A percentile compares a stretch with the other conserved stretches of the same genome.
These are phyloP conservation scores for Pituophis catenifer DNA, from an alignment of 2,113 vertebrate genomes.

Conservation along the genomic window DNA sequence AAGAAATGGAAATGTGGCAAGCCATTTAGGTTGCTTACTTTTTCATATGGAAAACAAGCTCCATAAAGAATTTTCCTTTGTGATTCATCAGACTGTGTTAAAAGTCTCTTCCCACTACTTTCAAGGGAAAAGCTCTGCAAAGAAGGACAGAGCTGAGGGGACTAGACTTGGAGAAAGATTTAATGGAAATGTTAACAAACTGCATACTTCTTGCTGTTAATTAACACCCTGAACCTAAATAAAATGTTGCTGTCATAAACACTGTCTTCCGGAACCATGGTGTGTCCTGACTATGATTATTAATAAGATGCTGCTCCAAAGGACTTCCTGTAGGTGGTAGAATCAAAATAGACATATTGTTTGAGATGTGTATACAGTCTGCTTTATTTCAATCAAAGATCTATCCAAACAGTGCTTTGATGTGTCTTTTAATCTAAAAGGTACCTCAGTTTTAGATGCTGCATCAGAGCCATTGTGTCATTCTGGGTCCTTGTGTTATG, in stretches of 20 bases:
- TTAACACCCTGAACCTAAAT: conserved; percentile 13
- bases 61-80: conserved; percentile 76
- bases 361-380: neutral
- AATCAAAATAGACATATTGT: neutral
- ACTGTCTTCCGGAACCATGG: neutral
- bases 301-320: neutral
- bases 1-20: conserved; percentile 60
- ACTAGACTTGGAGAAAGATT: conserved; percentile 52
- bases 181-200: conserved; percentile 59
- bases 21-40: conserved; percentile 74
- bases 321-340: neutral
- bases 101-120: conserved; percentile 25
- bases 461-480: neutral
- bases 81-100: conserved; percentile 74
- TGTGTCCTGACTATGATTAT: neutral
- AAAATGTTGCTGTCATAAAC: neutral
- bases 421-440: neutral
- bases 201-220: conserved; percentile 41
- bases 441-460: neutral
- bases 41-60: conserved; percentile 80
- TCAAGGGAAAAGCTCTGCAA: conserved; percentile 65
- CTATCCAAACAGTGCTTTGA: neutral
- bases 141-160: conserved; percentile 57
- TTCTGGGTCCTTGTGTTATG: neutral
- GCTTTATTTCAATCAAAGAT: neutral